These are phyloP conservation scores for Neosilurus hyrtlii DNA, from an alignment of 2,797 vertebrate species.

Conservation along the genomic window DNA sequence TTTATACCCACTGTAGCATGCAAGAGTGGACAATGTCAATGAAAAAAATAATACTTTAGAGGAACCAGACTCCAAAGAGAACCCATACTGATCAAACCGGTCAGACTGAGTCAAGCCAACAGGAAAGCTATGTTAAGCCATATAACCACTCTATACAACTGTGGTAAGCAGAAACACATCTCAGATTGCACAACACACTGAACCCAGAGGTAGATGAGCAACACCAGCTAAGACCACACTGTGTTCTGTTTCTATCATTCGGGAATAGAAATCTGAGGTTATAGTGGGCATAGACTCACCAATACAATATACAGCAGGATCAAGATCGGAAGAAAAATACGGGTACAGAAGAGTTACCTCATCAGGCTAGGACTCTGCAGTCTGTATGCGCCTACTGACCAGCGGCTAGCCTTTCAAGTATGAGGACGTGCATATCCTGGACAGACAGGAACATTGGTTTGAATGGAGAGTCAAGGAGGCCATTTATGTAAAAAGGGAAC, in stretches of 20 bases:
- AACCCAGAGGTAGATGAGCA: background rate
- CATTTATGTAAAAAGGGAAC: no score
- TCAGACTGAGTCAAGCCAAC: background rate
- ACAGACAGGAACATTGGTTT: no score
- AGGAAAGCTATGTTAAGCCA: background rate
- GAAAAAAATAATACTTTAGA: background rate
- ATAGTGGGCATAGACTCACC: background rate
- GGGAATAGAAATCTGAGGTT: background rate
- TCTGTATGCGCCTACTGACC: no score
- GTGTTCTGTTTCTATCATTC: background rate
- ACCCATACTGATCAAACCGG: background rate
- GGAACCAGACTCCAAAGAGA: background rate
- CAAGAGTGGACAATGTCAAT: background rate
- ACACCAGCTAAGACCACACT: background rate
- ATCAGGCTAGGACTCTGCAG: no score
- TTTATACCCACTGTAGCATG: background rate
- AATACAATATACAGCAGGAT: background rate
- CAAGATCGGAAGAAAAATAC: background rate
- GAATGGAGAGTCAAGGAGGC: no score
- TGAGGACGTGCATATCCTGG: no score
- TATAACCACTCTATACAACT: slow-evolving; percentile 4
- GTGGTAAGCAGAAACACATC: slow-evolving; percentile 7
- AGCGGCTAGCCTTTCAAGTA: no score
- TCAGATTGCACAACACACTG: background rate
- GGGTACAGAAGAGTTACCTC: no score